Conservation (phyloP, 2,113 vertebrate genomes). For the Stigmatopora argus region DNA sequence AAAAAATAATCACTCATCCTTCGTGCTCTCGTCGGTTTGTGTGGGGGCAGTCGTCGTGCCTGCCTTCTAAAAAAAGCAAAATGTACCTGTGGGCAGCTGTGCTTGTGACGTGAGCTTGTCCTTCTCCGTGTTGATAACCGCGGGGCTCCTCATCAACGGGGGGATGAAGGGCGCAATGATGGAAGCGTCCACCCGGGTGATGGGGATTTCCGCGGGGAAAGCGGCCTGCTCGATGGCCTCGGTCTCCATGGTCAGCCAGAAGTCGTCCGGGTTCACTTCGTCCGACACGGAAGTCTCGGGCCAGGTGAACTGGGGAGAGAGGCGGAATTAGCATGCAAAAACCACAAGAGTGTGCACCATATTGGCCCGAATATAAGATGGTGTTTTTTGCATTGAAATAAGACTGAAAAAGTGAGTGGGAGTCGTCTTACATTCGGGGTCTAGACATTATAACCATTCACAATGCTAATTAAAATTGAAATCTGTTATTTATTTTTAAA, state of each 20-base stretch:
- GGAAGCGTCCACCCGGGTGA: conserved; percentile 93
- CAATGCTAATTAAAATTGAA: neutral
- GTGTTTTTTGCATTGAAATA: too few species aligned
- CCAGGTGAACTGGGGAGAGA: conserved; percentile 84
- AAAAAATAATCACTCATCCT: too few species aligned
- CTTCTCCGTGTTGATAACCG: conserved; percentile 92
- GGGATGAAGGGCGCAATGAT: conserved; percentile 95
- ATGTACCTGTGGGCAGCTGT: conserved; percentile 40
- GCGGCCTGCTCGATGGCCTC: conserved; percentile 92
- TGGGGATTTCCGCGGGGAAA: conserved; percentile 87
- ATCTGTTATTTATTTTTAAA: neutral
- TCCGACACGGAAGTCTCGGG: conserved; percentile 81
- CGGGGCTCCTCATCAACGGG: conserved; percentile 83
- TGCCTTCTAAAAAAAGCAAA: neutral
- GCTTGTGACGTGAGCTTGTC: conserved; percentile 75
- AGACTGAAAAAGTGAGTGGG: too few species aligned
- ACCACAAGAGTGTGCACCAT: too few species aligned
- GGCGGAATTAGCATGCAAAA: neutral
- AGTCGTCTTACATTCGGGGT: too few species aligned
- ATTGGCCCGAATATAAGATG: too few species aligned
- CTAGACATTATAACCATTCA: too few species aligned
- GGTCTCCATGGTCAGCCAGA: conserved; percentile 95
- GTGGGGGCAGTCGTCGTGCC: too few species aligned
- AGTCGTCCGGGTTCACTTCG: conserved; percentile 93
- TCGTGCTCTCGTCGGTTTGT: too few species aligned